Conservation (phyloP, 2,888 invertebrate genomes). For the Folsomia candida region DNA sequence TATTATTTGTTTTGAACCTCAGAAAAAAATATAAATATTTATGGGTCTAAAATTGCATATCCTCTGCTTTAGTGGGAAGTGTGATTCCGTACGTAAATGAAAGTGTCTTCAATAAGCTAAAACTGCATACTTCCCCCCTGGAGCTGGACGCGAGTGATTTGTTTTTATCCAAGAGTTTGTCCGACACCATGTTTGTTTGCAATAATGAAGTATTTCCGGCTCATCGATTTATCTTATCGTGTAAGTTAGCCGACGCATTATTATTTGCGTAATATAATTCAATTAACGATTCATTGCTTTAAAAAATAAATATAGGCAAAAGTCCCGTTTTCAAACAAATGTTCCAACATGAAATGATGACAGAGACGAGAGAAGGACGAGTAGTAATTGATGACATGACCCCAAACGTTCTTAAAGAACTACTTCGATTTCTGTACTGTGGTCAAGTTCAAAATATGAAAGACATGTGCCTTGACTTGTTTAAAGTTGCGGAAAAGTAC, state of each 20-base stretch:
- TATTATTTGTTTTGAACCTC: neutral
- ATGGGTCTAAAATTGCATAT: neutral
- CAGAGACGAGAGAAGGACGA: conserved; percentile 25
- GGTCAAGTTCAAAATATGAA: conserved; percentile 20
- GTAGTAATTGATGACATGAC: conserved; percentile 38
- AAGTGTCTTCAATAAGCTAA: neutral
- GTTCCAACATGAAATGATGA: conserved; percentile 39
- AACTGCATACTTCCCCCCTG: neutral
- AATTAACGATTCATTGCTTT: neutral
- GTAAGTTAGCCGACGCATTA: conserved; percentile 17
- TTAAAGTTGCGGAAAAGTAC: conserved; percentile 37
- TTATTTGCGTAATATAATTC: neutral
- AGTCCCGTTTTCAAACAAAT: conserved; percentile 29
- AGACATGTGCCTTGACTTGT: conserved; percentile 24
- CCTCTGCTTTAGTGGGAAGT: neutral
- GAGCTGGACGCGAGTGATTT: conserved; percentile 22
- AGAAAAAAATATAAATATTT: neutral
- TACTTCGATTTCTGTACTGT: conserved; percentile 36
- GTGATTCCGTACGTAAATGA: neutral
- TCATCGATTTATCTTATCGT: conserved; percentile 33
- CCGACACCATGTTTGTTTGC: conserved; percentile 32
- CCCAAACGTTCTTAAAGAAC: conserved; percentile 28
- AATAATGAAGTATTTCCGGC: conserved; percentile 22
- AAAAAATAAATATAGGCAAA: conserved; percentile 1
- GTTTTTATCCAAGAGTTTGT: conserved; percentile 28